Percentiles rank a stretch among this genome's conserved stretches.
Evolutionary conservation across 2,888 invertebrate species (phyloP).

Genomic region (Bugula neritina): DNA sequence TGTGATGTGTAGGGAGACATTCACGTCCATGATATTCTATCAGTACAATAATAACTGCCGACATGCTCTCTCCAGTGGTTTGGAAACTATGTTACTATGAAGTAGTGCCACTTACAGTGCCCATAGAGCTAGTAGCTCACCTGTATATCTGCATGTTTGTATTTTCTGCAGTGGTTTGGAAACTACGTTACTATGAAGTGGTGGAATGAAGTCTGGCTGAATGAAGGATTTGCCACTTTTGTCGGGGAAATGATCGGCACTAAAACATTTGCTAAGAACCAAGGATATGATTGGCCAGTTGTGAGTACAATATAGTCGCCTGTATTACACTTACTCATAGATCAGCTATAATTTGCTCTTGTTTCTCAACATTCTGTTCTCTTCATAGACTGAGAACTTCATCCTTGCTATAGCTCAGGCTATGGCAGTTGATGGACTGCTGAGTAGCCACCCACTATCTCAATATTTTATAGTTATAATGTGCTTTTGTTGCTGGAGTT

Average conservation of each 20-base stretch:
- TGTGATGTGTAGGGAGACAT: no score
- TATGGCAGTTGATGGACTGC: conserved; percentile 68
- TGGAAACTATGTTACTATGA: no score
- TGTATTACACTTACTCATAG: conserved; percentile 40
- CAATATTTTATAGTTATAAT: no score
- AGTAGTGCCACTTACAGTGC: no score
- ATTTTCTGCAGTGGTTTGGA: conserved; percentile 52
- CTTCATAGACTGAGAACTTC: background rate
- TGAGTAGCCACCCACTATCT: conserved; percentile 83
- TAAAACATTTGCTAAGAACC: conserved; percentile 52
- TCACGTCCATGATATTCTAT: no score
- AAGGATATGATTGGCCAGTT: conserved; percentile 73
- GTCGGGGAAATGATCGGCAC: conserved; percentile 69
- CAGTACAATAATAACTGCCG: no score
- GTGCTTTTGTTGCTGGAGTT: no score
- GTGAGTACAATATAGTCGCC: conserved; percentile 55
- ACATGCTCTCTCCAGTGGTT: no score
- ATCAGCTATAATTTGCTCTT: conserved; percentile 60
- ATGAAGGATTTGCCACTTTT: conserved; percentile 86
- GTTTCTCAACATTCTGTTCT: background rate
- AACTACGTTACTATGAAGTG: conserved; percentile 78
- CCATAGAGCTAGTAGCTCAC: no score
- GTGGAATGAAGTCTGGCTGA: conserved; percentile 78
- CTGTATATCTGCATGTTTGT: background rate
- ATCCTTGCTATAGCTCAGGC: conserved; percentile 55